Base-by-base conservation (phyloP, 2,797 vertebrate genomes). In the Coendou prehensilis region DNA sequence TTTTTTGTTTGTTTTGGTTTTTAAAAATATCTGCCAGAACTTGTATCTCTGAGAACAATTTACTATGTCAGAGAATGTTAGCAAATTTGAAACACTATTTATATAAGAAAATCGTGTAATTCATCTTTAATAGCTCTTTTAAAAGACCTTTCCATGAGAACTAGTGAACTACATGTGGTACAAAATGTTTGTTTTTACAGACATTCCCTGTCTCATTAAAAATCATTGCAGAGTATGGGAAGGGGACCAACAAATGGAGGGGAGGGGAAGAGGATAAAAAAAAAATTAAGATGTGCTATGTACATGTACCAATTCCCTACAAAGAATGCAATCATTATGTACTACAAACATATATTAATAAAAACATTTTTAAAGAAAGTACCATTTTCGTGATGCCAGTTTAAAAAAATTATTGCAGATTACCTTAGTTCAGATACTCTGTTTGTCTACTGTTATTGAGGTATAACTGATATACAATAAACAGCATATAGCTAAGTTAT, bases 131-230 rank as follows among this genome's bases (percentile, higher is more conserved):
- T 47, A 82, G 50, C 33, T 71, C 18, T 87, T 91, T 61, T 18
- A 5, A 61, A 93, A 89, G 88, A 85, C 45, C 80, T 94, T 75
- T 61, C 88, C 10, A 23, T 37, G 26, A 91, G 81, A 71, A 57
- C 61, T 28, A 33, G 47, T 9, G 41, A 69, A 18, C 37, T 71
- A 56, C 11, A 9, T 9, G 0, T 57, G 54, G 13, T 71, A 47
- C 81, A 52, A 63, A 85, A 87, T 57, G 54, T 81, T 76, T 76
- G 59, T 50, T 69, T 78, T 85, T 57, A 11, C 41, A 26, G 30
- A 71, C 33, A 28, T 80, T 87, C 50, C 61, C 71, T 56, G 9
- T 86, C 37, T 78, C 33, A 9, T 41, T 22, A 71, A 71, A 71
- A 71, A 71, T 10, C 67, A 71, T 26, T 63, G 28, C 61, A 30